Percentiles rank a stretch among this genome's conserved stretches.
Conservation (phyloP, 2,888 invertebrate genomes). For the Petrophora chlorosata region DNA sequence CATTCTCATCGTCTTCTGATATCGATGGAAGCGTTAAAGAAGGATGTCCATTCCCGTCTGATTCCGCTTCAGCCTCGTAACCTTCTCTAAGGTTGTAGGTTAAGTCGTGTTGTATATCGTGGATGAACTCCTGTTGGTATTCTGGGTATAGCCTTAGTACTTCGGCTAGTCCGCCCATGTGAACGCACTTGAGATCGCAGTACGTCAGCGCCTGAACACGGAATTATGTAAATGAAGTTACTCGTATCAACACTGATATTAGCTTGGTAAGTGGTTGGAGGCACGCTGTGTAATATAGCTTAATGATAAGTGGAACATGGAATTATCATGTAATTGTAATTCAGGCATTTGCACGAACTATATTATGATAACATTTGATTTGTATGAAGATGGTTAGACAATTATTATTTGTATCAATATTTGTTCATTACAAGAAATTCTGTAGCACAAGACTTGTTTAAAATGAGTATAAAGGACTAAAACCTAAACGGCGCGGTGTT, state of each 20-base stretch:
- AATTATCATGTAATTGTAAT: too few relatives aligned
- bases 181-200: constrained; percentile 97
- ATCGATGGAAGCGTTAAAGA: constrained; percentile 95
- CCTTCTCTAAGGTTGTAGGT: constrained; percentile 97
- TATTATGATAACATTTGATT: too few relatives aligned
- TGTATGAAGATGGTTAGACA: too few relatives aligned
- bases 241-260: constrained; percentile 6
- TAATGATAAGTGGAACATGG: too few relatives aligned
- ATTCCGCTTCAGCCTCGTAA: constrained; percentile 93
- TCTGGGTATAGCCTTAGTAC: constrained; percentile 96
- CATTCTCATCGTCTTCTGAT: constrained; percentile 97
- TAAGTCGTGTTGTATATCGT: constrained; percentile 97
- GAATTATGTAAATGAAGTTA: constrained; percentile 29
- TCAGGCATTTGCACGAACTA: too few relatives aligned
- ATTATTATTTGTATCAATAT: too few relatives aligned
- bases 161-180: constrained; percentile 95
- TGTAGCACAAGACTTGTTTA: too few relatives aligned
- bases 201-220: constrained; percentile 92
- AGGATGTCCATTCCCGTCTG: constrained; percentile 90
- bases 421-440: too few relatives aligned
- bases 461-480: too few relatives aligned
- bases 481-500: too few relatives aligned
- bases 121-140: constrained; percentile 96
- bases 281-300: neutral
- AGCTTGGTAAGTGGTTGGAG: neutral